phyloP scores from a whole-genome alignment of 2,113 vertebrate genomes.

The Ciconia maguari region DNA sequence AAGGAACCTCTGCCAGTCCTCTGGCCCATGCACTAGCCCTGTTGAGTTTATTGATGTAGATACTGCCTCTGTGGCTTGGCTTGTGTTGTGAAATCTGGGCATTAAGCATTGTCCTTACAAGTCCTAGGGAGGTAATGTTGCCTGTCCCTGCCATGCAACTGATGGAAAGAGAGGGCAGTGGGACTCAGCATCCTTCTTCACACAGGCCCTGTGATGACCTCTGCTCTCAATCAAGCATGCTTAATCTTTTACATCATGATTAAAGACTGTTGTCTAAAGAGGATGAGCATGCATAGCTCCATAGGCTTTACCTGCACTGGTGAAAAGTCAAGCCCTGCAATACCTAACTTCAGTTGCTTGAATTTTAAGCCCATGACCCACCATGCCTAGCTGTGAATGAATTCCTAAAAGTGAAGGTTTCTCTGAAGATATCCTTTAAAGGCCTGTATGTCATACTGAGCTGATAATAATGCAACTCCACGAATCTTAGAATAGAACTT shows the following conservation, averaged over 20 bases:
- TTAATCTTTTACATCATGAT: background rate
- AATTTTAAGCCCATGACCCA: background rate
- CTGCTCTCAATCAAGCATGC: background rate
- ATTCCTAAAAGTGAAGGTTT: background rate
- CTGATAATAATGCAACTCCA: slow-evolving; percentile 13
- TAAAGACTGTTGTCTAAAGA: background rate
- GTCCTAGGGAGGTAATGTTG: background rate
- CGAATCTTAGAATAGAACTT: slow-evolving; percentile 46
- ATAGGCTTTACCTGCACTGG: background rate
- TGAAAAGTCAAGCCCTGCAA: background rate
- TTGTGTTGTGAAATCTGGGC: background rate
- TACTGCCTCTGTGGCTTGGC: background rate
- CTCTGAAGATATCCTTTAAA: slow-evolving; percentile 58
- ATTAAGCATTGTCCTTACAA: background rate
- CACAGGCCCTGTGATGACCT: background rate
- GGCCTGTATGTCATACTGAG: background rate
- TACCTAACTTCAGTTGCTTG: background rate
- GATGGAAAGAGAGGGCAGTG: background rate
- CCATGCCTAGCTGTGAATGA: background rate
- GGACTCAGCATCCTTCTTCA: background rate
- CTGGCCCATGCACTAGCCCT: background rate
- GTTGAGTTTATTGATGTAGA: background rate
- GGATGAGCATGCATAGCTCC: background rate
- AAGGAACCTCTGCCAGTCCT: background rate
- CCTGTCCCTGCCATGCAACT: too few relatives aligned